Base-by-base conservation (phyloP, 2,797 vertebrate species). In the Alosa sapidissima region DNA sequence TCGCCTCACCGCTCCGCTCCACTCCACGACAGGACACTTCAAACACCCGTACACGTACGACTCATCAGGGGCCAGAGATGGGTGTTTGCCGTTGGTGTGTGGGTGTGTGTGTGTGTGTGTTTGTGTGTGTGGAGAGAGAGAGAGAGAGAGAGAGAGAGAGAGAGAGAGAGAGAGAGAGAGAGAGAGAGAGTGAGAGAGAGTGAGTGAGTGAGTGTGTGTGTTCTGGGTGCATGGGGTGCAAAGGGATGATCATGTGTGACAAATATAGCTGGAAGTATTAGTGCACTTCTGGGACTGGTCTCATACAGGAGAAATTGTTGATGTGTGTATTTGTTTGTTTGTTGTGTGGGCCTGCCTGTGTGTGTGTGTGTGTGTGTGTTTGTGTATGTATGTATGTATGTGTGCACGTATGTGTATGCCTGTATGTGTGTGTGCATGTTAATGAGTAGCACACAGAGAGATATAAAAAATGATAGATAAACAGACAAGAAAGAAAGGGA, bases 1-100 rank as follows among this genome's bases (percentile, higher is more conserved):
- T 41, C 41, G 21, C 78, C 54, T 72, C 65, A 36, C 33, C 28
- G 65, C 33, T 41, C 68, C 33, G 28, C 28, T 28, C n/a, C n/a
- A 14, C 45, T n/a, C 28, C 55, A 14, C 45, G n/a, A 33, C 81
- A 72, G 81, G 58, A 41, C 60, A 65, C 83, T 86, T 86, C 41
- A 87, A 82, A 84, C 21, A 62, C 28, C 11, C 54, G 10, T 14
- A 75, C 68, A 16, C 36, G 16, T 33, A 75, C 33, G 14, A 8
- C 68, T 41, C 68, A 75, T 36, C 14, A 5, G 36, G 65, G 68
- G 68, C 68, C 24, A 36, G 33, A 41, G 13, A 36, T 13, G 68
- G 33, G 68, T 41, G 68, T 75, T 75, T 75, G 68, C 0, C 33
- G 14, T 75, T 6, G 28, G 28, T 36, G 33, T 72, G 65, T 72